phyloP scores from a whole-genome alignment of 2,113 vertebrate genomes.

The Todiramphus saurophagus region DNA sequence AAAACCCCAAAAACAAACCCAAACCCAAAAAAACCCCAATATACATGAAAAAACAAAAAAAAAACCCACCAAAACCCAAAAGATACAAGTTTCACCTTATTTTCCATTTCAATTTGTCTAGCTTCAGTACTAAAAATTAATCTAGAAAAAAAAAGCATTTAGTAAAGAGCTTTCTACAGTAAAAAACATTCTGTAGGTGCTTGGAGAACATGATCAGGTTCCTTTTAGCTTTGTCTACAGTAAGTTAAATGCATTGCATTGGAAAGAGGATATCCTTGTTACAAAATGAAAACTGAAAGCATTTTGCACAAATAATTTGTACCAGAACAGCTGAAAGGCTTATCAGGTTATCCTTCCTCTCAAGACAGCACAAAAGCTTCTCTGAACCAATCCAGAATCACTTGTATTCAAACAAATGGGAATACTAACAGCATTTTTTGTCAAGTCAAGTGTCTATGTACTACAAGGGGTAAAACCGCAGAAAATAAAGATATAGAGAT shows the following conservation, averaged over 20 bases:
- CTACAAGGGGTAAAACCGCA: not conserved
- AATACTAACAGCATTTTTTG: not conserved
- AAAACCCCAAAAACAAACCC: not conserved
- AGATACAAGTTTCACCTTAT: not conserved
- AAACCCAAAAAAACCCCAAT: no score
- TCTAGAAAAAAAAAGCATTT: not conserved
- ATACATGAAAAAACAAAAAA: no score
- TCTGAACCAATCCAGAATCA: not conserved
- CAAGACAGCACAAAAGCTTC: not conserved
- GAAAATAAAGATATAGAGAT: not conserved
- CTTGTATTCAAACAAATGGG: not conserved
- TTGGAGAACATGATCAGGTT: not conserved
- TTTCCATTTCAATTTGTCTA: not conserved
- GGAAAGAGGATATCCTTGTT: not conserved
- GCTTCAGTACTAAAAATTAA: not conserved
- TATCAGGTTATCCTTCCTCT: not conserved
- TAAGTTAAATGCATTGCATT: not conserved
- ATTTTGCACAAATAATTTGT: conserved; percentile 29
- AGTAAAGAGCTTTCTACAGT: not conserved
- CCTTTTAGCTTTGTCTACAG: not conserved
- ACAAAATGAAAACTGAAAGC: not conserved
- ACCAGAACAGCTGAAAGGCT: not conserved
- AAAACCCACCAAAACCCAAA: no score
- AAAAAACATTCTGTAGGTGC: not conserved
- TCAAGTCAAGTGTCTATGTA: not conserved